phyloP scores from a whole-genome alignment of 37 sponge, comb jelly and placozoan species.

The Chondrosia reniformis region DNA sequence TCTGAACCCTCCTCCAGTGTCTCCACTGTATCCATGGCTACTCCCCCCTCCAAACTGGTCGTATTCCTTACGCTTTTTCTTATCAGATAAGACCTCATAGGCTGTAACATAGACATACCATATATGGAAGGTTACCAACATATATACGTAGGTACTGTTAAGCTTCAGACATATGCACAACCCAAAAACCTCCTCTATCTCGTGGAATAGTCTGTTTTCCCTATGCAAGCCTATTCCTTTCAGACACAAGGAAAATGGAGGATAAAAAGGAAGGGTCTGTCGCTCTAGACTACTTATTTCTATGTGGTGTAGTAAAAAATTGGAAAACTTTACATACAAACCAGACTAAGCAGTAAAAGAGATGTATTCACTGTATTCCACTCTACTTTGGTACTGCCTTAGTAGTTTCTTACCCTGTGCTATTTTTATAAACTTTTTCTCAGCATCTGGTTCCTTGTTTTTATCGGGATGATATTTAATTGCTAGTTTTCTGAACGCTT shows the following conservation, averaged over 20 bases:
- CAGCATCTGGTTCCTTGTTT: constrained; percentile 51
- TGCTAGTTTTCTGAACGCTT: constrained; percentile 66
- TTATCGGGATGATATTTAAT: constrained; percentile 74
- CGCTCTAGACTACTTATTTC: no score
- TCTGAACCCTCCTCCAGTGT: neutral
- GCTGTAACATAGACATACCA: constrained; percentile 27
- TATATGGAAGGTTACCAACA: neutral
- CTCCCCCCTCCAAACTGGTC: constrained; percentile 62
- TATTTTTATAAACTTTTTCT: constrained; percentile 61
- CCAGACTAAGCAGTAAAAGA: no score
- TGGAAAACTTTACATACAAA: no score
- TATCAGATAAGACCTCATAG: constrained; percentile 64
- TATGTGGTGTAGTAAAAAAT: no score
- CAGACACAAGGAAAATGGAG: no score
- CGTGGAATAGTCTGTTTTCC: no score
- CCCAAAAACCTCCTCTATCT: neutral
- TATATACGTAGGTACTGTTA: neutral
- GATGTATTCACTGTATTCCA: no score
- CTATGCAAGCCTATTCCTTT: no score
- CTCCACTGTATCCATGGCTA: constrained; percentile 1
- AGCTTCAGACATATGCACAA: neutral
- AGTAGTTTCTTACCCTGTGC: constrained; percentile 46
- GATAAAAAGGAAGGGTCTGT: no score
- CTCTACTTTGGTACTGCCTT: neutral
- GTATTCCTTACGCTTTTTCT: constrained; percentile 56